Evolutionary conservation across 1,140 invertebrate species (phyloP).

Genomic region (Anagrus nilaparvatae): DNA sequence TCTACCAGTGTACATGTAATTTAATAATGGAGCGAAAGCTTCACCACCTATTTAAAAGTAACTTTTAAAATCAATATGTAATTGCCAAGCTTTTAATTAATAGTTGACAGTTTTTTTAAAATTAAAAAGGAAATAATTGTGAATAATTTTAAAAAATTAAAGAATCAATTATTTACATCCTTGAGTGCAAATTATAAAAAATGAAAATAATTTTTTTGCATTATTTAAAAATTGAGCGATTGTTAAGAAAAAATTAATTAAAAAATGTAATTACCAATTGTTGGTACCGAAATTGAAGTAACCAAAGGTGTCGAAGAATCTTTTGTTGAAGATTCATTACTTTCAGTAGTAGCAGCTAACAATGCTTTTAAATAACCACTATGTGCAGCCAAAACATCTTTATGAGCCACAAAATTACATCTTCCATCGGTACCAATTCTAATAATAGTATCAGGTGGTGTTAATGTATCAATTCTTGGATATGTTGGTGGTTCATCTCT

Average conservation of each 20-base stretch:
- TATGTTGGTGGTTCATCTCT: slow-evolving; percentile 21
- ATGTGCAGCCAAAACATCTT: slow-evolving; percentile 53
- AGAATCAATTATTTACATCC: too few relatives aligned
- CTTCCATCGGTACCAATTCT: slow-evolving; percentile 52
- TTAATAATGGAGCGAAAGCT: slow-evolving; percentile 59
- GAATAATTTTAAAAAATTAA: too few relatives aligned
- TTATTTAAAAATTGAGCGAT: too few relatives aligned
- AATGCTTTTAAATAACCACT: slow-evolving; percentile 51
- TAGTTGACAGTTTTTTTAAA: too few relatives aligned
- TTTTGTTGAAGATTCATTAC: background rate
- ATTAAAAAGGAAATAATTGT: too few relatives aligned
- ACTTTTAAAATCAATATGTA: too few relatives aligned
- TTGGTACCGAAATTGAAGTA: slow-evolving; percentile 35
- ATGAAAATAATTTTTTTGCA: too few relatives aligned
- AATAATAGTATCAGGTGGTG: slow-evolving; percentile 51
- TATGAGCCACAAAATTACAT: slow-evolving; percentile 58
- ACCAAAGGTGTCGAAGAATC: slow-evolving; percentile 25
- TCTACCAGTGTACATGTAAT: slow-evolving; percentile 69
- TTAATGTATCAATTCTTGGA: slow-evolving; percentile 33
- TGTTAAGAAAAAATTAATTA: too few relatives aligned
- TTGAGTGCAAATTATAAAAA: too few relatives aligned
- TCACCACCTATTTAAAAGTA: slow-evolving; percentile 40
- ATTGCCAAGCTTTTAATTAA: too few relatives aligned
- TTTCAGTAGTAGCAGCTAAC: slow-evolving; percentile 32
- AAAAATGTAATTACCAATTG: slow-evolving; percentile 40